Evolutionary conservation across 2,888 invertebrate genomes (phyloP), one percentile per base, ranked within the genome.

Genomic region (Chrysomela aeneicollis): DNA sequence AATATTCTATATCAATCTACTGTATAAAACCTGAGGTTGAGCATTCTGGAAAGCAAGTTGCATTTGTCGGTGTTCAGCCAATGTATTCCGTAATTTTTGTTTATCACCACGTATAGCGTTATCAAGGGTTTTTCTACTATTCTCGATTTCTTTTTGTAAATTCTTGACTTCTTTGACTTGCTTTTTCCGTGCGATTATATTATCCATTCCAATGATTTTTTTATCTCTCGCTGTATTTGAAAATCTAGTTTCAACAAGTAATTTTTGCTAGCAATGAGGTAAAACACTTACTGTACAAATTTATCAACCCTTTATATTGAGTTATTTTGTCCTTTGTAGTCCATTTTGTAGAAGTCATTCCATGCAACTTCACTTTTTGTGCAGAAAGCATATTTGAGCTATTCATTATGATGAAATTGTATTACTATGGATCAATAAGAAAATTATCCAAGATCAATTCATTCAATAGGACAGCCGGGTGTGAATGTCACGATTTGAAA

Each of bases 281-380:
- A 32, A n/a, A n/a, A 37, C 49, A 77, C 82, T 82, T 81, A 89
- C 90, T 88, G 73, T 88, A 87, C 60, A 90, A 82, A 76, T 87
- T 88, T 32, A 89, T 86, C 32, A 90, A 83, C 19, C 89, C 89
- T 52, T 89, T 85, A 72, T 89, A 90, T 76, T 89, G 89, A 59
- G 85, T 85, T 49, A 89, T 85, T 81, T 89, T 89, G 73, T 90
- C 90, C 72, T 85, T 86, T 51, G 87, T 87, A 1, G 87, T 85
- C 90, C 90, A 90, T 77, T 86, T 86, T 32, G 85, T 85, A 71
- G 88, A 87, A 75, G 86, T 86, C 86, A 89, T 87, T 30, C 88
- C 88, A 81, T 89, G 88, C 61, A 86, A 82, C 63, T 86, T 86
- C 0, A 86, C 85, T 80, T 87, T 87, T 21, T 86, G 86, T 10